Evolutionary conservation across 2,113 vertebrate genomes (phyloP).

Genomic region (Mobula hypostoma): DNA sequence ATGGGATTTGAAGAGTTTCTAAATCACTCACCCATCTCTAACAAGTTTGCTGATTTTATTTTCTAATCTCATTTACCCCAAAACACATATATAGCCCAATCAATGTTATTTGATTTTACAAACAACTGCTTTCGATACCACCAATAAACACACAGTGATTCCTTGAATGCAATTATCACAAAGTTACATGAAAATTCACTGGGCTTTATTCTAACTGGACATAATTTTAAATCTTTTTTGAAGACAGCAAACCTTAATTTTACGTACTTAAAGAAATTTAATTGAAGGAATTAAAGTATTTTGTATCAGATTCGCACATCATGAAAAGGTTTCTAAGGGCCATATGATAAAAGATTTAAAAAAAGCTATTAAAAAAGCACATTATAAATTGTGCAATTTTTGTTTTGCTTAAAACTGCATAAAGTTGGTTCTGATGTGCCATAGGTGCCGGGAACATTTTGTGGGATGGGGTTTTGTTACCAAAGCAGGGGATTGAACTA

Average conservation of each 20-base stretch:
- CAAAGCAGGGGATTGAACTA: neutral
- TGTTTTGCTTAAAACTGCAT: neutral
- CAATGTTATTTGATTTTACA: neutral
- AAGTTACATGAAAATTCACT: neutral
- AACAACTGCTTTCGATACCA: neutral
- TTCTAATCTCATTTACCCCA: neutral
- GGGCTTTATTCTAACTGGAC: neutral
- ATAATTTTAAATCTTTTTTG: neutral
- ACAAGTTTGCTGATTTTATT: neutral
- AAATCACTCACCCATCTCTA: neutral
- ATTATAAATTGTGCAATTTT: neutral
- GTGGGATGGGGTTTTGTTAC: neutral
- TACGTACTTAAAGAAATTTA: neutral
- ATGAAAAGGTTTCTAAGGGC: neutral
- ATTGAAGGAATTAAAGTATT: neutral
- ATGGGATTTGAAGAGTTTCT: neutral
- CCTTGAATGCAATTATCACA: neutral
- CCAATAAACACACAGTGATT: neutral
- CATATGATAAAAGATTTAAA: no score
- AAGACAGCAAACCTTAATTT: neutral
- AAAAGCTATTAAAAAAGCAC: neutral
- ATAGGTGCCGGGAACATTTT: neutral
- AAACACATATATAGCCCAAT: no score
- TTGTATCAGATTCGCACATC: neutral
- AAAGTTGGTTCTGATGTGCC: neutral